Evolutionary conservation across 92 coral and sea anemone species (phyloP).

Genomic region (Actinernus sp.): DNA sequence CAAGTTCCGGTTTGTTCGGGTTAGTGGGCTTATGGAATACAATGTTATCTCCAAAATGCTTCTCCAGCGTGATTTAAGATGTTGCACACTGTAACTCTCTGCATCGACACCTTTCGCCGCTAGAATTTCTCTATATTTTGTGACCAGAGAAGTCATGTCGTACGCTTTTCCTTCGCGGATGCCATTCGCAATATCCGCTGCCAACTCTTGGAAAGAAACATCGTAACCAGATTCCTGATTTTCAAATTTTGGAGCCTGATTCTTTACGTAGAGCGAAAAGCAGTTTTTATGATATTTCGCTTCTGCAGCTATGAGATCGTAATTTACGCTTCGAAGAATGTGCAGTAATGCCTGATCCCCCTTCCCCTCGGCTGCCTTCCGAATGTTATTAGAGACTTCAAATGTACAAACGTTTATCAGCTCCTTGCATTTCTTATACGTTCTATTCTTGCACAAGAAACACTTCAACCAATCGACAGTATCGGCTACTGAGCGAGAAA

Average conservation of each 20-base stretch:
- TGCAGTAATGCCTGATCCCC: slow-evolving; percentile 32
- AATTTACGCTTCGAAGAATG: slow-evolving; percentile 16
- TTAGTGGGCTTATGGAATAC: slow-evolving; percentile 27
- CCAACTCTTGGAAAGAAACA: slow-evolving; percentile 30
- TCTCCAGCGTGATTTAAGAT: no score
- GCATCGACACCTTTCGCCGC: no score
- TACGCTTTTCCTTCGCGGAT: slow-evolving; percentile 24
- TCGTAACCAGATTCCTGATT: slow-evolving; percentile 3
- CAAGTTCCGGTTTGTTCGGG: slow-evolving; percentile 4
- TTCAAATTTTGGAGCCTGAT: neutral
- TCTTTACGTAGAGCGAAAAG: slow-evolving; percentile 27
- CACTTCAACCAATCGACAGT: slow-evolving; percentile 25
- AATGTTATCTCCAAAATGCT: slow-evolving; percentile 15
- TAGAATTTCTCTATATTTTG: no score
- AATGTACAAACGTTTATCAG: slow-evolving; percentile 3
- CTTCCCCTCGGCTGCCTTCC: slow-evolving; percentile 34
- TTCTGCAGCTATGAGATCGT: slow-evolving; percentile 41
- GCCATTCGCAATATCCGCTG: slow-evolving; percentile 1
- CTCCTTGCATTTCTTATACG: slow-evolving; percentile 18
- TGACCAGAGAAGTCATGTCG: slow-evolving; percentile 47
- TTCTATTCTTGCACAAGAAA: slow-evolving; percentile 19
- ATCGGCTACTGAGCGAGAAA: no score
- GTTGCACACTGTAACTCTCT: no score
- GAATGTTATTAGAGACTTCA: slow-evolving; percentile 28
- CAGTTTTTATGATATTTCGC: slow-evolving; percentile 46